Conservation (phyloP, 2,113 vertebrate species). For the Pica pica region DNA sequence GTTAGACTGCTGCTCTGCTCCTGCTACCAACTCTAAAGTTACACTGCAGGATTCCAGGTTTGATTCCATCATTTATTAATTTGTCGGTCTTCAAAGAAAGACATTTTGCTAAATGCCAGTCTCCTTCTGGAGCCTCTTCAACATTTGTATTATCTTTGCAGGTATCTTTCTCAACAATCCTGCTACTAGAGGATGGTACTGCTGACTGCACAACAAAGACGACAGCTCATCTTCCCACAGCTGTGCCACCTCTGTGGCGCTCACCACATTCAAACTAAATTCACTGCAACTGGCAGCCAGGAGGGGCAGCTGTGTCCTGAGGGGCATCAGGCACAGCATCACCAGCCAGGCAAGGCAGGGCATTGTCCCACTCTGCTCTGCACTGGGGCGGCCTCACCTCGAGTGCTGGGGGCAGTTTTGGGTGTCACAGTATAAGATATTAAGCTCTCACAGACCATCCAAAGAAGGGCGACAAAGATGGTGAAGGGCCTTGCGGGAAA, state of each 20-base stretch:
- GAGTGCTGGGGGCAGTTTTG: background rate
- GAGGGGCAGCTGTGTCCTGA: accelerated
- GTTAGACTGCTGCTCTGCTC: constrained; percentile 22
- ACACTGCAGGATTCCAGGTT: constrained; percentile 20
- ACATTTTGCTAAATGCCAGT: constrained; percentile 7
- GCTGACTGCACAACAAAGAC: background rate
- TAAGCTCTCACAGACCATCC: accelerated
- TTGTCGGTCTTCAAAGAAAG: constrained; percentile 24
- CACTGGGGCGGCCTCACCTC: accelerated
- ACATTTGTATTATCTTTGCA: background rate
- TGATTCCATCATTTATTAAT: constrained; percentile 49
- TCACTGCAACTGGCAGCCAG: background rate
- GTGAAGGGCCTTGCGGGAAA: background rate
- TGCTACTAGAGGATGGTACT: background rate
- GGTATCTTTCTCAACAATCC: background rate
- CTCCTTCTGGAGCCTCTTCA: background rate
- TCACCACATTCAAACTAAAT: background rate
- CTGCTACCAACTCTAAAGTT: background rate
- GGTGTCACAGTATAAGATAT: background rate
- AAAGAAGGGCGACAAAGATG: background rate
- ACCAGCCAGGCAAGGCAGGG: accelerated
- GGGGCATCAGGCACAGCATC: background rate
- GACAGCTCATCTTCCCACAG: background rate
- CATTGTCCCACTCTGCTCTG: background rate
- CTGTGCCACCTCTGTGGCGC: background rate